A percentile compares a stretch with the other conserved stretches of the same genome.
Evolutionary conservation across 2,113 vertebrate genomes (phyloP).

Genomic region (Ceyx melanurus): DNA sequence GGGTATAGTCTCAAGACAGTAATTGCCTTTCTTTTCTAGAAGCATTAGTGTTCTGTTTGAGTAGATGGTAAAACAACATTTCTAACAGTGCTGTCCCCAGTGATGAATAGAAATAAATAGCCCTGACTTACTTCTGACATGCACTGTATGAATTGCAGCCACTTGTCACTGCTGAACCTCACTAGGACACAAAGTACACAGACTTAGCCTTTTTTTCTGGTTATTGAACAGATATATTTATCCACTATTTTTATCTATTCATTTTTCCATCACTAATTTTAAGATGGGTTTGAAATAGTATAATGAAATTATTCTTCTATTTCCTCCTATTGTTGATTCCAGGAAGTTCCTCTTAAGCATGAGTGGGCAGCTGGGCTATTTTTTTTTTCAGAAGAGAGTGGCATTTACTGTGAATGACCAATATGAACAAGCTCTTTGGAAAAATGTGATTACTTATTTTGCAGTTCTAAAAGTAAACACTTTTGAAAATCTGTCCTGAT

Average conservation of each 20-base stretch:
- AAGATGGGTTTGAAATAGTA: neutral
- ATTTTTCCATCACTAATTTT: neutral
- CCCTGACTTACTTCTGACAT: neutral
- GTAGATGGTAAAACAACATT: neutral
- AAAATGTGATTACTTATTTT: slow-evolving; percentile 12
- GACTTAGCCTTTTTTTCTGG: neutral
- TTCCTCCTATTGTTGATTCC: neutral
- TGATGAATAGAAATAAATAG: neutral
- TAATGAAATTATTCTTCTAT: neutral
- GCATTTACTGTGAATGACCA: slow-evolving; percentile 20
- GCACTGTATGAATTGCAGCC: neutral
- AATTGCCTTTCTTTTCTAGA: neutral
- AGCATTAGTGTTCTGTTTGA: neutral
- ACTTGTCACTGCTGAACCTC: neutral
- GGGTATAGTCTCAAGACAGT: neutral
- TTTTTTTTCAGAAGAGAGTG: neutral
- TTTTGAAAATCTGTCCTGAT: slow-evolving; percentile 26
- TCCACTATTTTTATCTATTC: neutral
- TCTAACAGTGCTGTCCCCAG: neutral
- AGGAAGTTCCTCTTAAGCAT: neutral
- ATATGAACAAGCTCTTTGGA: neutral
- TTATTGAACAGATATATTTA: neutral
- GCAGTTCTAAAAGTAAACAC: slow-evolving; percentile 19
- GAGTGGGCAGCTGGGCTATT: slow-evolving; percentile 11
- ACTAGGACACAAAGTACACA: neutral